A percentile compares a stretch with the other conserved stretches of the same genome.
These are phyloP conservation scores for Drosophila aldrichi DNA, from an alignment of 2,888 invertebrate genomes.

Conservation along the genomic window DNA sequence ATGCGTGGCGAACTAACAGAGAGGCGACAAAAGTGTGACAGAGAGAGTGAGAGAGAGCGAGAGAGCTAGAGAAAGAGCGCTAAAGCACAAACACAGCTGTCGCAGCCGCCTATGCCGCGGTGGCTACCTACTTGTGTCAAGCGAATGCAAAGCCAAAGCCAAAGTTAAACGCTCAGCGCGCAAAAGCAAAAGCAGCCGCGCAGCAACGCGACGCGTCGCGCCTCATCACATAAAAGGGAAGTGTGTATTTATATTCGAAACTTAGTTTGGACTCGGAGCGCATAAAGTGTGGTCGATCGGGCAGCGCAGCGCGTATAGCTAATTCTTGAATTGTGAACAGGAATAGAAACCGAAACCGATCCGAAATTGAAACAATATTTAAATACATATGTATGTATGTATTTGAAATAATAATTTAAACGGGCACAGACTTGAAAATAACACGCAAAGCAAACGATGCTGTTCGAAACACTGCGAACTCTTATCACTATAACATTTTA, in stretches of 20 bases:
- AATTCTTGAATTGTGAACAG: slow-evolving; percentile 8
- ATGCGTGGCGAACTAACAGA: slow-evolving; percentile 39
- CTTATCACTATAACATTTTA: slow-evolving; percentile 2
- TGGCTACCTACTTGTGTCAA: background rate
- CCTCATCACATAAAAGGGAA: slow-evolving; percentile 59
- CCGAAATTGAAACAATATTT: background rate
- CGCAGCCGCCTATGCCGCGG: slow-evolving; percentile 20
- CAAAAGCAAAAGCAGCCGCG: slow-evolving; percentile 6
- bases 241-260: slow-evolving; percentile 45
- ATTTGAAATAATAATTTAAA: background rate
- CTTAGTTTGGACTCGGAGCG: slow-evolving; percentile 68
- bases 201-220: slow-evolving; percentile 11
- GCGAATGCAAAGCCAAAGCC: slow-evolving; percentile 58
- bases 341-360: slow-evolving; percentile 2
- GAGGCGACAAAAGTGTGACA: slow-evolving; percentile 8
- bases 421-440: background rate
- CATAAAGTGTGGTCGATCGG: slow-evolving; percentile 51
- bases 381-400: no score
- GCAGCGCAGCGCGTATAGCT: background rate
- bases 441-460: slow-evolving; percentile 14
- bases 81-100: slow-evolving; percentile 41
- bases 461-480: slow-evolving; percentile 26
- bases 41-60: slow-evolving; percentile 17
- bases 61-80: slow-evolving; percentile 1
- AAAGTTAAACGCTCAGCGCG: slow-evolving; percentile 52